These are phyloP conservation scores for Rotaria magnacalcarata DNA, from an alignment of 2,888 invertebrate genomes.

Conservation along the genomic window DNA sequence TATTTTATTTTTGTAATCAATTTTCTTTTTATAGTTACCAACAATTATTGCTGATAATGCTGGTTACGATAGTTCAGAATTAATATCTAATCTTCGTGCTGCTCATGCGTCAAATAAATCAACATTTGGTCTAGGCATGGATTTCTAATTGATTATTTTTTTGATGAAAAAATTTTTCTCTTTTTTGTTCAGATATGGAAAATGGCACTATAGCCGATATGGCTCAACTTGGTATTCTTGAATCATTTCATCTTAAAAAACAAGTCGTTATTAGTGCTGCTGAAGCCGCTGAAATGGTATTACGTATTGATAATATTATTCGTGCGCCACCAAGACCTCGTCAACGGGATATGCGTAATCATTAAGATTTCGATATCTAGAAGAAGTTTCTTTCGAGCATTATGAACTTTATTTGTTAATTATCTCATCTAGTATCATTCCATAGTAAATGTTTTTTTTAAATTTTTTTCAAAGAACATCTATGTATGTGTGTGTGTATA, in stretches of 20 bases:
- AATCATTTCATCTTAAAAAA: constrained; percentile 91
- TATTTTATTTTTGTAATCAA: constrained; percentile 49
- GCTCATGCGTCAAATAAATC: constrained; percentile 76
- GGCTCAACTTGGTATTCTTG: constrained; percentile 82
- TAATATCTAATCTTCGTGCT: constrained; percentile 82
- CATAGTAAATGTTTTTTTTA: not conserved
- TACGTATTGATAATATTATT: constrained; percentile 93
- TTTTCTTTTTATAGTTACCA: constrained; percentile 67
- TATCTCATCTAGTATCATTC: not conserved
- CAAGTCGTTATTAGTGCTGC: constrained; percentile 88
- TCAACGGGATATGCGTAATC: constrained; percentile 66
- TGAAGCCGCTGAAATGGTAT: constrained; percentile 97
- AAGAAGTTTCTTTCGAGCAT: not conserved
- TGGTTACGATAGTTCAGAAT: constrained; percentile 91
- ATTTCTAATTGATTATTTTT: not conserved
- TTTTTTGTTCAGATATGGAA: constrained; percentile 71
- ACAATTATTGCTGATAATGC: constrained; percentile 96
- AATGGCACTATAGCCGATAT: constrained; percentile 81
- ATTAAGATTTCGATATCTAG: not conserved
- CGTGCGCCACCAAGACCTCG: constrained; percentile 69
- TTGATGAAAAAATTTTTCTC: not conserved
- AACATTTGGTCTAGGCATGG: constrained; percentile 73
- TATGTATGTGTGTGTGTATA: not conserved
- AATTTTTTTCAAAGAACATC: not conserved
- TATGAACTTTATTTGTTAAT: not conserved